Evolutionary conservation across 2,888 invertebrate genomes (phyloP).

Genomic region (Eudemis profundana): DNA sequence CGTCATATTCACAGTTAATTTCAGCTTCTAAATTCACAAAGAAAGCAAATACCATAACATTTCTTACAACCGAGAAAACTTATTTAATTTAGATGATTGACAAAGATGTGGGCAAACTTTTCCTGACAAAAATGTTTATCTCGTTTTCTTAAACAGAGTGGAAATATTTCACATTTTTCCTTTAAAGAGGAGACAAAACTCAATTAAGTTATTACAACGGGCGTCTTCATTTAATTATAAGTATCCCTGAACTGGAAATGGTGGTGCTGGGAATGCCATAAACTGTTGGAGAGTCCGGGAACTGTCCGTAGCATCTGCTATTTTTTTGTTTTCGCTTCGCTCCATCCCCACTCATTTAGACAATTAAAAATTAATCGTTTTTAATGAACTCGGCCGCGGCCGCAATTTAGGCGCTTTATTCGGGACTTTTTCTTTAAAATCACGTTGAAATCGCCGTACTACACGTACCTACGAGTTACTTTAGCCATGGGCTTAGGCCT

Average conservation of each 20-base stretch:
- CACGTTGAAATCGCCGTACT: background rate
- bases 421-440: slow-evolving; percentile 8
- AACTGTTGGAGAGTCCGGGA: slow-evolving; percentile 40
- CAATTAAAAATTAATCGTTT: slow-evolving; percentile 36
- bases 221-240: slow-evolving; percentile 50
- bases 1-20: too few species aligned
- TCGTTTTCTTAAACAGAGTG: slow-evolving; percentile 26
- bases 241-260: slow-evolving; percentile 45
- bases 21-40: background rate
- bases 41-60: slow-evolving; percentile 7
- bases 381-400: slow-evolving; percentile 19
- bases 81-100: slow-evolving; percentile 35
- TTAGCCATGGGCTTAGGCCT: too few species aligned
- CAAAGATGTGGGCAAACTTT: slow-evolving; percentile 29
- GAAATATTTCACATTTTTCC: slow-evolving; percentile 35
- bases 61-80: slow-evolving; percentile 24
- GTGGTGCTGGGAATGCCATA: slow-evolving; percentile 33
- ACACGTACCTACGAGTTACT: too few species aligned
- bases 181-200: slow-evolving; percentile 41
- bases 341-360: slow-evolving; percentile 23
- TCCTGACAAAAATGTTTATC: slow-evolving; percentile 10
- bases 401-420: background rate
- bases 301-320: slow-evolving; percentile 37
- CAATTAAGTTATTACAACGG: slow-evolving; percentile 44
- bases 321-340: slow-evolving; percentile 22